A percentile compares a stretch with the other conserved stretches of the same genome.
These are phyloP conservation scores for Triops longicaudatus DNA, from an alignment of 1,140 invertebrate genomes.

Conservation along the genomic window DNA sequence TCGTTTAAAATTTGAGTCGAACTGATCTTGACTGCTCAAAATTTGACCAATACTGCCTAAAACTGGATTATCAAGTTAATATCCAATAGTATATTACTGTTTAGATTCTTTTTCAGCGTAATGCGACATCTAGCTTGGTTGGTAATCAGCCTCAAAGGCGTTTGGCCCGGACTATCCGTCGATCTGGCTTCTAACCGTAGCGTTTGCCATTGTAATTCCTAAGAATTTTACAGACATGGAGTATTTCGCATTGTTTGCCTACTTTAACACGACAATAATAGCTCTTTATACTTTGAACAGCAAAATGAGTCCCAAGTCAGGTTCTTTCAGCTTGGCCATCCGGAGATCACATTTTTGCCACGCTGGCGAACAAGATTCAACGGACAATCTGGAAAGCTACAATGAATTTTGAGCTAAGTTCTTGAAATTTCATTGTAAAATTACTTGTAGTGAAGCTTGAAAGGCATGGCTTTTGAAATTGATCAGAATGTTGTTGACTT, in stretches of 20 bases:
- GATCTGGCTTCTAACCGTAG: slow-evolving; percentile 86
- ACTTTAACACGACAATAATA: neutral
- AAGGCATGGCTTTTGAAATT: slow-evolving; percentile 90
- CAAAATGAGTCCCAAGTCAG: slow-evolving; percentile 73
- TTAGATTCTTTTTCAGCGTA: slow-evolving; percentile 87
- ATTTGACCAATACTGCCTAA: no score
- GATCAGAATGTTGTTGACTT: slow-evolving; percentile 87
- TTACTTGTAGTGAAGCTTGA: slow-evolving; percentile 85
- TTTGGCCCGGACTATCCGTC: slow-evolving; percentile 65
- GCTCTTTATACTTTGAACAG: slow-evolving; percentile 69
- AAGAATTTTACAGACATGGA: neutral
- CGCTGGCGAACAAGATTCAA: slow-evolving; percentile 85
- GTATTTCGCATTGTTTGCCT: neutral
- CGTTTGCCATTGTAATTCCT: slow-evolving; percentile 91
- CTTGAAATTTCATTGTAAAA: slow-evolving; percentile 13
- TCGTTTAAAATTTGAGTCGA: no score
- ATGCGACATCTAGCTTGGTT: slow-evolving; percentile 93
- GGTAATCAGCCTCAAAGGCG: slow-evolving; percentile 83
- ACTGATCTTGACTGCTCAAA: no score
- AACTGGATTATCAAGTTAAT: slow-evolving; percentile 17
- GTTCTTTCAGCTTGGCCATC: slow-evolving; percentile 82
- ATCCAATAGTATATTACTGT: slow-evolving; percentile 49
- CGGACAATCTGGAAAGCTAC: slow-evolving; percentile 79
- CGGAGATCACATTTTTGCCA: slow-evolving; percentile 76
- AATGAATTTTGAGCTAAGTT: slow-evolving; percentile 32